Conservation (phyloP, 1,140 invertebrate species). For the Sminthurinus signatus region DNA sequence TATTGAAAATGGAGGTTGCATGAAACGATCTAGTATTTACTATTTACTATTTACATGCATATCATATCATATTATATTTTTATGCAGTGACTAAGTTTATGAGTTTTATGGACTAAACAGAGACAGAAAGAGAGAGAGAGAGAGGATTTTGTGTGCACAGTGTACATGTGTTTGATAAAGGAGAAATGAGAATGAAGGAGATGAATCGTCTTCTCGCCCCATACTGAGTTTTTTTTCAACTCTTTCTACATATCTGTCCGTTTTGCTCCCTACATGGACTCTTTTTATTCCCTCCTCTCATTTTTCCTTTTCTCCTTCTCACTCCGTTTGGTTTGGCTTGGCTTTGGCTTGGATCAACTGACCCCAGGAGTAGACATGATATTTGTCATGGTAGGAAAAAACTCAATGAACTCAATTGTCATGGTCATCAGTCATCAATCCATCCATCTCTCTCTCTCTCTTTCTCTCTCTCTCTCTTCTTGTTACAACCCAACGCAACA, state of each 20-base stretch:
- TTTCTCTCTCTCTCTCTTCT: not conserved
- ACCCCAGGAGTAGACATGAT: conserved; percentile 36
- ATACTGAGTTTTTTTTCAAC: conserved; percentile 26
- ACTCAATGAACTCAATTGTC: conserved; percentile 37
- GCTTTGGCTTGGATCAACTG: conserved; percentile 38
- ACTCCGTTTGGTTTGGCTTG: too few species aligned
- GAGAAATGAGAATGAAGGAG: not conserved
- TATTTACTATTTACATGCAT: too few species aligned
- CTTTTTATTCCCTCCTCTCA: conserved; percentile 31
- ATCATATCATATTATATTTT: too few species aligned
- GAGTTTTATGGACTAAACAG: not conserved
- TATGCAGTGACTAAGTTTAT: too few species aligned
- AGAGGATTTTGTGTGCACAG: not conserved
- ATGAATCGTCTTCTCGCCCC: conserved; percentile 36
- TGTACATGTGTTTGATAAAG: too few species aligned
- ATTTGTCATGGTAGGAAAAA: conserved; percentile 41
- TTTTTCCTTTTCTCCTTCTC: too few species aligned
- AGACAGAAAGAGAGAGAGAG: not conserved
- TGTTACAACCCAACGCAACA: not conserved
- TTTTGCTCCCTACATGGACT: conserved; percentile 36
- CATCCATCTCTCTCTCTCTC: not conserved
- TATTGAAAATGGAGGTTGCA: too few species aligned
- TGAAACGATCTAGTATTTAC: too few species aligned
- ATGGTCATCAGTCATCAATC: conserved; percentile 22
- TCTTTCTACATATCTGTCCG: conserved; percentile 5